Conservation (phyloP, 2,888 invertebrate species). For the Protodeltote pygarga region DNA sequence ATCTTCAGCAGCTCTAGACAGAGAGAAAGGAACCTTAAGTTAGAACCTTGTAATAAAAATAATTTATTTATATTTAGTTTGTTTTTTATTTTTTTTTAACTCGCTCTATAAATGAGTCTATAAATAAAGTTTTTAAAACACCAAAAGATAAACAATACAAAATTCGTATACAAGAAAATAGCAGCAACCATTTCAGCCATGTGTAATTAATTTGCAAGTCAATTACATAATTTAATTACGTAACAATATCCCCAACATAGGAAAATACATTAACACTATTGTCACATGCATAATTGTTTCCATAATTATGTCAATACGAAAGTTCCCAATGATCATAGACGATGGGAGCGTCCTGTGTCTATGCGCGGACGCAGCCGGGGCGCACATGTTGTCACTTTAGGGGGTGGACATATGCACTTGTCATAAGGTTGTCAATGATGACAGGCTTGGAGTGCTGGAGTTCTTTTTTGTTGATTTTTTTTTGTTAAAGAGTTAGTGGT, state of each 20-base stretch:
- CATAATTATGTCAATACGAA: slow-evolving; percentile 40
- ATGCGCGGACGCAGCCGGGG: slow-evolving; percentile 68
- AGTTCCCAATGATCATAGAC: slow-evolving; percentile 48
- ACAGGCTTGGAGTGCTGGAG: slow-evolving; percentile 5
- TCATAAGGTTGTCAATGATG: slow-evolving; percentile 49
- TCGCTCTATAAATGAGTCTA: no score
- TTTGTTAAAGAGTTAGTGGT: slow-evolving; percentile 11
- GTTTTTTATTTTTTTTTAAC: no score
- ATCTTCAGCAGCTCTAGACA: no score
- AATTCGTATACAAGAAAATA: no score
- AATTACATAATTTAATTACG: not conserved
- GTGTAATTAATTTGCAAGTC: not conserved
- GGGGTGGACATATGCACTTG: slow-evolving; percentile 75
- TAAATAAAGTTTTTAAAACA: no score
- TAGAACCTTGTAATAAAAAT: no score
- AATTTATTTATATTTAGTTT: no score
- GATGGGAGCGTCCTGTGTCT: slow-evolving; percentile 61
- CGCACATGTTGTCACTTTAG: slow-evolving; percentile 72
- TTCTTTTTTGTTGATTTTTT: slow-evolving; percentile 13
- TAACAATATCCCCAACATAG: slow-evolving; percentile 16
- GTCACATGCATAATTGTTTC: slow-evolving; percentile 40
- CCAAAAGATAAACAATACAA: no score
- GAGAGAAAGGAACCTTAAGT: no score
- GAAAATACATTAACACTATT: slow-evolving; percentile 22
- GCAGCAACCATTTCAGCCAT: no score